phyloP scores from a whole-genome alignment of 2,888 invertebrate genomes.

The Eupithecia centaureata region DNA sequence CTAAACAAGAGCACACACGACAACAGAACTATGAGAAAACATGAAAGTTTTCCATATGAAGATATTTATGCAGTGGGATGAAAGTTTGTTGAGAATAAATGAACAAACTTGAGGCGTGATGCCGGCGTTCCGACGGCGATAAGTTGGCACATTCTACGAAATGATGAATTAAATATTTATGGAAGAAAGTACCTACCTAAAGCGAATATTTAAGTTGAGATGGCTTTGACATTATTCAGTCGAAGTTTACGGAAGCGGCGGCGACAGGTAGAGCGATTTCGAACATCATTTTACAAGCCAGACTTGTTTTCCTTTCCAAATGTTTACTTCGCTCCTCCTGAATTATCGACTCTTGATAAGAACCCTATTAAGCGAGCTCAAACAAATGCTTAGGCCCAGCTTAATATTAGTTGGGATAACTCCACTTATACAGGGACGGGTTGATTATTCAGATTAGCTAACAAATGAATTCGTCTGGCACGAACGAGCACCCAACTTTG shows the following conservation, averaged over 20 bases:
- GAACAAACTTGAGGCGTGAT: constrained; percentile 56
- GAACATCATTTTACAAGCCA: constrained; percentile 9
- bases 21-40: constrained; percentile 46
- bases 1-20: constrained; percentile 36
- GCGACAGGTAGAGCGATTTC: constrained; percentile 11
- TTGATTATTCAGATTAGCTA: constrained; percentile 48
- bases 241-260: constrained; percentile 15
- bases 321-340: not conserved
- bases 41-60: constrained; percentile 55
- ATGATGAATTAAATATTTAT: constrained; percentile 51
- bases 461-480: constrained; percentile 47
- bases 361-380: constrained; percentile 12
- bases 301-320: constrained; percentile 2
- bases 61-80: constrained; percentile 55
- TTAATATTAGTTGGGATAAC: constrained; percentile 42
- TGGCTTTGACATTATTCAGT: constrained; percentile 27
- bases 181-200: constrained; percentile 22
- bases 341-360: constrained; percentile 12
- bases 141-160: constrained; percentile 51
- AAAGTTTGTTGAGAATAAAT: constrained; percentile 55
- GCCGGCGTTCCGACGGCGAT: constrained; percentile 46
- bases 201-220: constrained; percentile 19
- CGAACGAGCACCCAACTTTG: constrained; percentile 43
- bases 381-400: constrained; percentile 35
- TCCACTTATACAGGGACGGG: constrained; percentile 36